A percentile compares a stretch with the other conserved stretches of the same genome.
Evolutionary conservation across 2,888 invertebrate genomes (phyloP).

Genomic region (Drosophila rubida): DNA sequence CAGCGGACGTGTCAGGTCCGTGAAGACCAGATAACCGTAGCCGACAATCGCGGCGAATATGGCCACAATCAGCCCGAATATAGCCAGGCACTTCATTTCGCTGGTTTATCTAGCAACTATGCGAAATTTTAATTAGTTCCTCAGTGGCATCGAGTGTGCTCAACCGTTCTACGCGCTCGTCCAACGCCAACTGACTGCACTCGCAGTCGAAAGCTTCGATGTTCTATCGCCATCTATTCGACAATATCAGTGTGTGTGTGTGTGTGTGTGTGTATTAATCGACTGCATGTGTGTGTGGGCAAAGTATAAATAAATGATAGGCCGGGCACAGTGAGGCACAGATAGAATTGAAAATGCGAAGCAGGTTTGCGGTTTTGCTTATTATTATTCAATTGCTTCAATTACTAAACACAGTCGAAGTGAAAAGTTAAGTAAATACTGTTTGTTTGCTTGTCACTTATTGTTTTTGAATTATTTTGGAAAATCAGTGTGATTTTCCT

Average conservation of each 20-base stretch:
- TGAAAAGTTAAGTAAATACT: too few relatives aligned
- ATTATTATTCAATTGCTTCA: not conserved
- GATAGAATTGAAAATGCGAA: not conserved
- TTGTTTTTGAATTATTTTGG: not conserved
- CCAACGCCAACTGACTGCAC: slow-evolving; percentile 43
- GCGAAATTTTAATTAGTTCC: slow-evolving; percentile 37
- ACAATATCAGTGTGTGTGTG: not conserved
- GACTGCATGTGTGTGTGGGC: not conserved
- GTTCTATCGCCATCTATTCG: not conserved
- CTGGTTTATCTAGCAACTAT: slow-evolving; percentile 34
- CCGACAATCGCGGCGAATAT: slow-evolving; percentile 59
- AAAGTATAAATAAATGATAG: not conserved
- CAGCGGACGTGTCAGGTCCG: slow-evolving; percentile 75
- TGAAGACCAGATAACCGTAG: slow-evolving; percentile 68
- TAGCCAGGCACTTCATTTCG: slow-evolving; percentile 63
- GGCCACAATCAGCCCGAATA: slow-evolving; percentile 71
- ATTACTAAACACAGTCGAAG: not conserved
- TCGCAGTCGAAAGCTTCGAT: not conserved
- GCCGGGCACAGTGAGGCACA: not conserved
- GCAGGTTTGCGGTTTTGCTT: not conserved
- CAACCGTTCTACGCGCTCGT: slow-evolving; percentile 30
- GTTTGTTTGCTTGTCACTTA: too few relatives aligned
- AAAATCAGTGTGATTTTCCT: too few relatives aligned
- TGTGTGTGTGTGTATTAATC: not conserved
- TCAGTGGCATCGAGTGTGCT: slow-evolving; percentile 14